Base-by-base conservation (phyloP, 2,888 invertebrate species). In the Cerastis leucographa region DNA sequence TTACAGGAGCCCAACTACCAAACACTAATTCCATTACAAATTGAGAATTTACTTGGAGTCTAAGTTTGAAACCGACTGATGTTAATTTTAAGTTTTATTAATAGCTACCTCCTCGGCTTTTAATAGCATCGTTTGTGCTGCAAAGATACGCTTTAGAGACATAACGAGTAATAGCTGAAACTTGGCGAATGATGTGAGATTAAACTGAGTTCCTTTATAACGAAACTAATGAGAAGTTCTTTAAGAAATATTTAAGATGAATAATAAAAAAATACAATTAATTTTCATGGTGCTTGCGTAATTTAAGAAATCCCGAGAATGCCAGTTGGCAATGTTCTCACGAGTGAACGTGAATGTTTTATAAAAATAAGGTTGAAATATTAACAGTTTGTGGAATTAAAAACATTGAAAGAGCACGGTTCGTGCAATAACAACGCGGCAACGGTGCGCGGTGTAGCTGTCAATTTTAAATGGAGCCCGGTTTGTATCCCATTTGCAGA, bases 51-150 rank as follows among this genome's bases (percentile, higher is more conserved):
- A 85, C 81, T 86, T 85, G 72, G 71, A 85, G 76, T 77, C 75
- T 85, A 88, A 89, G 88, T 89, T 90, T 73, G 85, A 84, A 85
- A 87, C 81, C 80, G 83, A 83, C 85, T 87, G 83, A 89, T 84
- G 87, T 78, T 88, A 83, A 89, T 85, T 88, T 88, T 84, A 88
- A 91, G 85, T 90, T 89, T 86, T 70, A 79, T 74, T 87, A 85
- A 71, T 79, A 70, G 67, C 14, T 65, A 73, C 49, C 61, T 74
- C 51, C 59, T 49, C 46, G 61, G 66, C 42, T 65, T 67, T 73
- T 67, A 62, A 67, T 71, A 19, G 9, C 51, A 42, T 74, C 73
- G 69, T 72, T 66, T 62, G 44, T 54, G 51, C 35, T 46, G 14
- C n/a, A 17, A 17, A 71, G 46, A 67, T 68, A 73, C 46, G 59